Percentiles rank a stretch among this genome's conserved stretches.
Conservation (phyloP, 2,888 invertebrate species). For the Carpatolechia fugitivella region DNA sequence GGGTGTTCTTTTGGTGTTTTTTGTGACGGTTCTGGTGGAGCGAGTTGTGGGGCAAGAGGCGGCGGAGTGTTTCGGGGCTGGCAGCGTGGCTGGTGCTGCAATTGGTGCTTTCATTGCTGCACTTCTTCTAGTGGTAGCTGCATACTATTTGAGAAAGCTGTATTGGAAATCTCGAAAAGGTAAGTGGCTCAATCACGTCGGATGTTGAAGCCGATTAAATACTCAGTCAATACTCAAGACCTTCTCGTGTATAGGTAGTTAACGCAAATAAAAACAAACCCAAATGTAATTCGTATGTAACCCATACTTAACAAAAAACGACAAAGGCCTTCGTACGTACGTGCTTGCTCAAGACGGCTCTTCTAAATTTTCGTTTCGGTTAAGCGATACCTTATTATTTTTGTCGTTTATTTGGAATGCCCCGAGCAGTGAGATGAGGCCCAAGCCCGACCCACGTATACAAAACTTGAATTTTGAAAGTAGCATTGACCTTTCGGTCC, state of each 20-base stretch:
- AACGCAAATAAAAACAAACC: too few species aligned
- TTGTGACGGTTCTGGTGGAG: slow-evolving; percentile 67
- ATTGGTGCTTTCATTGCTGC: slow-evolving; percentile 85
- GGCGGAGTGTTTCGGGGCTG: slow-evolving; percentile 81
- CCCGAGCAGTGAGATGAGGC: slow-evolving; percentile 13
- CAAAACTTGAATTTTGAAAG: slow-evolving; percentile 27
- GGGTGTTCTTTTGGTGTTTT: slow-evolving; percentile 65
- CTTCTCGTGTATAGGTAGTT: too few species aligned
- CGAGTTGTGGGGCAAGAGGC: slow-evolving; percentile 69
- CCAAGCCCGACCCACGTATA: slow-evolving; percentile 14
- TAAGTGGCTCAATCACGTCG: slow-evolving; percentile 40
- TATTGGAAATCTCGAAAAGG: slow-evolving; percentile 82
- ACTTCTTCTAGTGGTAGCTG: slow-evolving; percentile 77
- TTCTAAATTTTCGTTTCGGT: background rate
- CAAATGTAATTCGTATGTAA: too few species aligned
- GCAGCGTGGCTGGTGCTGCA: slow-evolving; percentile 85
- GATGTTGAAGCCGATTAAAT: background rate
- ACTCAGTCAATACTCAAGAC: too few species aligned
- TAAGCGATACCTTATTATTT: slow-evolving; percentile 12
- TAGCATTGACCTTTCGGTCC: slow-evolving; percentile 25
- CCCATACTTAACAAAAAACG: background rate
- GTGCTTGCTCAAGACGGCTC: background rate
- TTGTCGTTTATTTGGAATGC: slow-evolving; percentile 16
- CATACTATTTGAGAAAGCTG: slow-evolving; percentile 79
- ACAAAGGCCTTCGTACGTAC: background rate